phyloP scores from a whole-genome alignment of 2,888 invertebrate genomes.

The Pterobdella sp. region DNA sequence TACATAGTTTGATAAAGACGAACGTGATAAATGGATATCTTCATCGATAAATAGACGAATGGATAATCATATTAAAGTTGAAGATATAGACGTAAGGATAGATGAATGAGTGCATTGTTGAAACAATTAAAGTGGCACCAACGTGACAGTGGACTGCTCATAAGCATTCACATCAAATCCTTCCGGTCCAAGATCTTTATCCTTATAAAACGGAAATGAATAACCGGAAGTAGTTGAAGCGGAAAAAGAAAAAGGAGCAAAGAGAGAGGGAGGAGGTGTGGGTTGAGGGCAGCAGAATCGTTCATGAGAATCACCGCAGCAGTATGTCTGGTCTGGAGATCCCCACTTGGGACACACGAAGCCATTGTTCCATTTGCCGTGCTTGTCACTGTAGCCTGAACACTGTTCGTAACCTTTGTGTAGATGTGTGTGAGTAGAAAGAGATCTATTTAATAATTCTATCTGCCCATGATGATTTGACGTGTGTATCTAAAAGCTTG shows the following conservation, averaged over 20 bases:
- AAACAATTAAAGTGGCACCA: no score
- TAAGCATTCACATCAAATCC: not conserved
- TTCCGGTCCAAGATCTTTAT: not conserved
- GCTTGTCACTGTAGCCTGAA: slow-evolving; percentile 36
- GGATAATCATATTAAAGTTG: not conserved
- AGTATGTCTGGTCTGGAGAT: slow-evolving; percentile 24
- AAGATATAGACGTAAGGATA: no score
- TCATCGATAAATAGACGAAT: not conserved
- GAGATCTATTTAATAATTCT: not conserved
- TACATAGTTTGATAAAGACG: not conserved
- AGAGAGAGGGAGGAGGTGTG: not conserved
- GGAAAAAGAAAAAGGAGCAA: not conserved
- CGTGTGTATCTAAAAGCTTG: no score
- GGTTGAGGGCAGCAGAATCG: slow-evolving; percentile 35
- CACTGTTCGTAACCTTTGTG: slow-evolving; percentile 32
- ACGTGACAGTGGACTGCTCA: slow-evolving; percentile 10
- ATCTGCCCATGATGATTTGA: not conserved
- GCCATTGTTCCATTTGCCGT: slow-evolving; percentile 38
- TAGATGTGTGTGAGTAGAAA: not conserved
- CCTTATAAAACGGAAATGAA: not conserved
- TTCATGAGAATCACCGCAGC: slow-evolving; percentile 31
- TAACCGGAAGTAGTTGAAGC: not conserved
- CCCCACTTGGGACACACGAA: slow-evolving; percentile 38
- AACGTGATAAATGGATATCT: not conserved
- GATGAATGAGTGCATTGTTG: no score